These are phyloP conservation scores for Hemibates koningsi DNA, from an alignment of 2,113 vertebrate species.

Conservation along the genomic window DNA sequence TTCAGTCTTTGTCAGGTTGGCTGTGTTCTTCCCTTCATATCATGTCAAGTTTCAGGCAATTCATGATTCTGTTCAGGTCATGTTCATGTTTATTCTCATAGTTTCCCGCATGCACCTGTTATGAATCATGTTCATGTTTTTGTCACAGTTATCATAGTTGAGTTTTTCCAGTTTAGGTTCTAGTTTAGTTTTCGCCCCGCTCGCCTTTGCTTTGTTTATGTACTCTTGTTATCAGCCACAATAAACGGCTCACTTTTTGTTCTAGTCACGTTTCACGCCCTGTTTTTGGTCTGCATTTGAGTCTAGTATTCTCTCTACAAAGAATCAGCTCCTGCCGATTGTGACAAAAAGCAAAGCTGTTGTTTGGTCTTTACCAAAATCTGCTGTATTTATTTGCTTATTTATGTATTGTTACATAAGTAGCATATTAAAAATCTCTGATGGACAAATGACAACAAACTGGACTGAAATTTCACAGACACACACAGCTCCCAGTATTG, in stretches of 20 bases:
- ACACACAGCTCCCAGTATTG: not conserved
- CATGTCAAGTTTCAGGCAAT: not conserved
- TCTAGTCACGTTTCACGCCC: not conserved
- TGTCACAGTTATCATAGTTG: not conserved
- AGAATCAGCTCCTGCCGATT: not conserved
- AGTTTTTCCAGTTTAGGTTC: not conserved
- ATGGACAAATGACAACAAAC: not conserved
- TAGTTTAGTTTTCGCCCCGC: accelerated
- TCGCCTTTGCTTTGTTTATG: not conserved
- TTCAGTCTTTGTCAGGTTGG: not conserved
- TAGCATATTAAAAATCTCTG: not conserved
- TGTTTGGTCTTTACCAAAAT: not conserved
- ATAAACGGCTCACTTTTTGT: not conserved
- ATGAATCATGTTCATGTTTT: not conserved
- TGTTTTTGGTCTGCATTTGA: not conserved
- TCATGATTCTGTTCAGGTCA: not conserved
- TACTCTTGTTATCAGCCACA: not conserved
- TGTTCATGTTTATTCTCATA: not conserved
- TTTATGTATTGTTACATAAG: not conserved
- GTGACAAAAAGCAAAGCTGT: not conserved
- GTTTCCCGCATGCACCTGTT: accelerated
- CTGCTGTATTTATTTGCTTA: not conserved
- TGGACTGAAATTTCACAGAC: not conserved
- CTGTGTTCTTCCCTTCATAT: not conserved
- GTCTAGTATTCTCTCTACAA: not conserved